phyloP scores from a whole-genome alignment of 2,888 invertebrate species.

The Hirtodrosophila histrioides region DNA sequence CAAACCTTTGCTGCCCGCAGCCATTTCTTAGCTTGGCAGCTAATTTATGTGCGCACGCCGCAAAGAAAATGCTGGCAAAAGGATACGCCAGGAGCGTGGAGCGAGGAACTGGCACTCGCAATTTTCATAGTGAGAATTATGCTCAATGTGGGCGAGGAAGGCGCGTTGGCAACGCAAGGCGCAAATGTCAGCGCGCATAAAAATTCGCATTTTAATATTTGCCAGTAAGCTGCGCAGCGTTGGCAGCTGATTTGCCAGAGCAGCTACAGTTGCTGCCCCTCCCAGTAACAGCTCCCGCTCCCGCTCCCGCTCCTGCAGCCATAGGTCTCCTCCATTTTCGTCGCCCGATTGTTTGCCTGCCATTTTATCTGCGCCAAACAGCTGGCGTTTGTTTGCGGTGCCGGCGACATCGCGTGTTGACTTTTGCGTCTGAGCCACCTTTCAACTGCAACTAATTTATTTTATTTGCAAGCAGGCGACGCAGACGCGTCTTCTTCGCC shows the following conservation, averaged over 20 bases:
- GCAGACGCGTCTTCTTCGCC: conserved; percentile 11
- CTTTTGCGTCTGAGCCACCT: conserved; percentile 78
- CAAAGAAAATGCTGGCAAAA: conserved; percentile 70
- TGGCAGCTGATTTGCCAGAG: conserved; percentile 73
- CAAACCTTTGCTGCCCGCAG: conserved; percentile 69
- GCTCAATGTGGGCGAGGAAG: conserved; percentile 22
- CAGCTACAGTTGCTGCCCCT: conserved; percentile 4
- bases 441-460: conserved; percentile 80
- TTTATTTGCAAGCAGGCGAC: conserved; percentile 72
- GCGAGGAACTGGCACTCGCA: conserved; percentile 39
- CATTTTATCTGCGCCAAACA: conserved; percentile 76
- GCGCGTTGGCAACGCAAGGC: conserved; percentile 35
- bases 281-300: background rate
- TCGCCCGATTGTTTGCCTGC: conserved; percentile 64
- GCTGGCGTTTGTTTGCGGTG: conserved; percentile 80
- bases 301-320: background rate
- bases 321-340: conserved; percentile 32
- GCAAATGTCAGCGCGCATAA: conserved; percentile 77
- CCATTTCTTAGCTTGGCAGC: conserved; percentile 78
- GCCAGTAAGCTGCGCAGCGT: conserved; percentile 71
- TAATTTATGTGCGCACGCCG: conserved; percentile 78
- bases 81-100: conserved; percentile 34
- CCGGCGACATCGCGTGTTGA: conserved; percentile 74
- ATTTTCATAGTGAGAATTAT: conserved; percentile 68
- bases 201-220: conserved; percentile 81